Evolutionary conservation across 2,888 invertebrate species (phyloP).

Genomic region (Trachelus troglodyta): DNA sequence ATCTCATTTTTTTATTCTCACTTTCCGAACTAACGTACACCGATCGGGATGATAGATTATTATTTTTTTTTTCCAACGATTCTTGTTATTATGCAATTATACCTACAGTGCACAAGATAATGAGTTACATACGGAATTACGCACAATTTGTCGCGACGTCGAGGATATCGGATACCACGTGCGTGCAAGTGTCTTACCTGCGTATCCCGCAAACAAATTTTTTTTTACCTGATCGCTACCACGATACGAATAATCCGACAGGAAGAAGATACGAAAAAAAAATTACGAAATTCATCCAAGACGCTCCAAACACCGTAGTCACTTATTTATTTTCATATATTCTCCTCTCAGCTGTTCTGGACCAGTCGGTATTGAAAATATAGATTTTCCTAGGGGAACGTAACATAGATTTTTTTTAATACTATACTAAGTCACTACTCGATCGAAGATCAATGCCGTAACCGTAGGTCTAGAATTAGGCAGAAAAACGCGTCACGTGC

Average conservation of each 20-base stretch:
- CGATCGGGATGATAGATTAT: not conserved
- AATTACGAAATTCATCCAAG: not conserved
- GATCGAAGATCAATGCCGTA: slow-evolving; percentile 6
- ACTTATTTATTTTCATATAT: not conserved
- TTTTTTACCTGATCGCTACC: not conserved
- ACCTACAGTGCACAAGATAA: not conserved
- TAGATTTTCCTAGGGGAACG: not conserved
- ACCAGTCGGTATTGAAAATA: too few relatives aligned
- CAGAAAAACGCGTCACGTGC: slow-evolving; percentile 39
- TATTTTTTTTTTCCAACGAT: not conserved
- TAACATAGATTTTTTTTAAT: not conserved
- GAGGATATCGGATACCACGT: slow-evolving; percentile 7
- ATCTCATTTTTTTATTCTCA: not conserved
- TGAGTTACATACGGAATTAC: slow-evolving; percentile 29
- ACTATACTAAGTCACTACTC: not conserved
- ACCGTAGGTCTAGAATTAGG: slow-evolving; percentile 32
- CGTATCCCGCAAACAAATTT: not conserved
- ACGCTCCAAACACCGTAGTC: not conserved
- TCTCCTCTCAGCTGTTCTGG: too few relatives aligned
- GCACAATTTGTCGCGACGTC: slow-evolving; percentile 27
- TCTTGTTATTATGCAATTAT: not conserved
- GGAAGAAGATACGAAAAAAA: not conserved
- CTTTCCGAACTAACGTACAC: not conserved
- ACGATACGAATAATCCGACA: not conserved
- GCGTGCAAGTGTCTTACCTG: slow-evolving; percentile 11